Evolutionary conservation across 2,113 vertebrate species (phyloP), one percentile per base, ranked within the genome.

Genomic region (Vombatus ursinus): DNA sequence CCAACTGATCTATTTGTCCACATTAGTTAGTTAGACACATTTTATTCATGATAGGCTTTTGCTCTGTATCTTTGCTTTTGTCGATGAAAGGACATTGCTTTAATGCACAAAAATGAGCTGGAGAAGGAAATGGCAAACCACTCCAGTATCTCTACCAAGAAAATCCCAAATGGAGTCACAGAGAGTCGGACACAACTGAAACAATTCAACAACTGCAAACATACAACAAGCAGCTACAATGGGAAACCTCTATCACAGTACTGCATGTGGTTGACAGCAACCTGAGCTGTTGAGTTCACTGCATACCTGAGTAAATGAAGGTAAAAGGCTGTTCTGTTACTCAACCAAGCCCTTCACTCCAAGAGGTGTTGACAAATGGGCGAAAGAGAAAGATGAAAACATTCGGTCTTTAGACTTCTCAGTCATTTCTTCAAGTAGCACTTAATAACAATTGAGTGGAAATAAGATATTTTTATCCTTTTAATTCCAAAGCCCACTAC

Each of bases 371-470:
- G 49, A 90, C 77, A 96, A 92, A 52, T 31, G 28, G 37, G 44
- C 94, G 90, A 68, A 93, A 52, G 47, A 91, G 1, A 95, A 47
- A 93, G 92, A 89, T 94, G 51, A 54, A 95, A 94, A 92, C 31
- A 94, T 90, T 57, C 96, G 44, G 1, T 24, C 54, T 52, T 48
- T 47, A 93, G 90, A 3, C 2, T 28, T 97, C 91, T 90, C 44
- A 95, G 94, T 53, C 92, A 28, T 16, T 96, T 94, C 77, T 47
- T 93, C 53, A 93, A 48, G 51, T 54, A 90, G 90, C 14, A 92
- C 50, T 95, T 95, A 22, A 89, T 1, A 61, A 31, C 28, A 96
- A 91, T 61, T 91, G 1, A 89, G 22, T 95, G 92, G 91, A 96
- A 92, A 90, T 93, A 44, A 90, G 31, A 91, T 68, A n/a, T 90